Evolutionary conservation across 2,888 invertebrate species (phyloP).

Genomic region (Drosophila parthenogenetica): DNA sequence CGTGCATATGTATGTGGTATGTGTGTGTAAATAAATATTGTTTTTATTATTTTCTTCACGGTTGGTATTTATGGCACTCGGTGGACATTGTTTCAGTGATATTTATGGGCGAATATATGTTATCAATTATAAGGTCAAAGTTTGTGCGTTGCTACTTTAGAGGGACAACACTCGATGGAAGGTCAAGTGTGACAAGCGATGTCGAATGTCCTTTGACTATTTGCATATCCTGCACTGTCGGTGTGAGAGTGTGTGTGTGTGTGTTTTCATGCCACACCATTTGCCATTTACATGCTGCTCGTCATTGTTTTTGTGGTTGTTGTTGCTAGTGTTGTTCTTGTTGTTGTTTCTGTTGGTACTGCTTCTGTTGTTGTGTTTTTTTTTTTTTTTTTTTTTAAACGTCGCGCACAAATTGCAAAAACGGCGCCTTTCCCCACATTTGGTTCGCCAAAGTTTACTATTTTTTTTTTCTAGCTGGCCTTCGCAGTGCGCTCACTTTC

Average conservation of each 20-base stretch:
- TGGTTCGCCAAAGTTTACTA: constrained; percentile 23
- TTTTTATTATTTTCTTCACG: no score
- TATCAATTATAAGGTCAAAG: constrained; percentile 26
- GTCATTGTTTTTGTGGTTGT: constrained; percentile 43
- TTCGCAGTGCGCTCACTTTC: not conserved
- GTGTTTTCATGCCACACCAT: constrained; percentile 25
- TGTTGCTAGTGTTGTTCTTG: constrained; percentile 27
- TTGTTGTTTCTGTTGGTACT: constrained; percentile 16
- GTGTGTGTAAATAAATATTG: no score
- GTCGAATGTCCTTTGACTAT: constrained; percentile 38
- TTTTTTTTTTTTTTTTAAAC: constrained; percentile 41
- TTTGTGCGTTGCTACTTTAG: not conserved
- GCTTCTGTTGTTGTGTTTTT: not conserved
- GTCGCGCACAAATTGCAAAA: constrained; percentile 71
- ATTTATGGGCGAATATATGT: constrained; percentile 8
- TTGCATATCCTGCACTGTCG: constrained; percentile 49
- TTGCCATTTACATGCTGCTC: constrained; percentile 49
- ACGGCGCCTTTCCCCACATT: constrained; percentile 62
- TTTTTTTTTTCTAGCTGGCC: not conserved
- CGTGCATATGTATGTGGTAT: no score
- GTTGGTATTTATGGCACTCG: constrained; percentile 13
- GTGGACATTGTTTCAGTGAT: constrained; percentile 5
- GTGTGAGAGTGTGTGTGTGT: no score
- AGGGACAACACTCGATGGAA: constrained; percentile 11
- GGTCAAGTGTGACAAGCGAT: constrained; percentile 38